These are phyloP conservation scores for Chaunax sp. DNA, from an alignment of 2,797 vertebrate species.

Conservation along the genomic window DNA sequence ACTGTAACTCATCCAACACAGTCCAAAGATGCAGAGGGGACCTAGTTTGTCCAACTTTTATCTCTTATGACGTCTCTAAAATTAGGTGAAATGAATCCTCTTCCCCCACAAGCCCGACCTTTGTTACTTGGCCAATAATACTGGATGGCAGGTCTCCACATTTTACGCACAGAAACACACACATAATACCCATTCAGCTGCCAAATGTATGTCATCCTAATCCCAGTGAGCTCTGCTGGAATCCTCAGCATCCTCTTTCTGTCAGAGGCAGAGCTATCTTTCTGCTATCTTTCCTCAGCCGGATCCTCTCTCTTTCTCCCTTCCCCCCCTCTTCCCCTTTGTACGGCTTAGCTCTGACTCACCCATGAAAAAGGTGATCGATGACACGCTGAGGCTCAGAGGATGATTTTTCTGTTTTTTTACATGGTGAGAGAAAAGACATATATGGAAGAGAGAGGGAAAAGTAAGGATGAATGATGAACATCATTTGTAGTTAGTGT, in stretches of 20 bases:
- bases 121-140: constrained; percentile 34
- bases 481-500: neutral
- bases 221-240: constrained; percentile 43
- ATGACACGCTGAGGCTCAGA: neutral
- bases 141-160: constrained; percentile 26
- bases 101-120: constrained; percentile 15
- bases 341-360: constrained; percentile 28
- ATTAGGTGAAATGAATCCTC: constrained; percentile 35
- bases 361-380: constrained; percentile 26
- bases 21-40: constrained; percentile 3
- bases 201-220: constrained; percentile 59
- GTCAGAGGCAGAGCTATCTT: constrained; percentile 41
- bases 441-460: constrained; percentile 3
- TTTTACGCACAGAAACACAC: constrained; percentile 28
- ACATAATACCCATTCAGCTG: constrained; percentile 15
- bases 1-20: constrained; percentile 29
- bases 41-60: constrained; percentile 29
- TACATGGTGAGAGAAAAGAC: constrained; percentile 14
- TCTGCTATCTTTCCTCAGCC: constrained; percentile 11
- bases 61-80: constrained; percentile 27
- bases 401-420: neutral
- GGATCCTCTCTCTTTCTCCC: constrained; percentile 17
- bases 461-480: constrained; percentile 6
- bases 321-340: constrained; percentile 24
- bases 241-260: constrained; percentile 50